Evolutionary conservation across 64 coral and sea anemone genomes (phyloP), one percentile per base, ranked within the genome.

Genomic region (Dendronephthya gigantea): DNA sequence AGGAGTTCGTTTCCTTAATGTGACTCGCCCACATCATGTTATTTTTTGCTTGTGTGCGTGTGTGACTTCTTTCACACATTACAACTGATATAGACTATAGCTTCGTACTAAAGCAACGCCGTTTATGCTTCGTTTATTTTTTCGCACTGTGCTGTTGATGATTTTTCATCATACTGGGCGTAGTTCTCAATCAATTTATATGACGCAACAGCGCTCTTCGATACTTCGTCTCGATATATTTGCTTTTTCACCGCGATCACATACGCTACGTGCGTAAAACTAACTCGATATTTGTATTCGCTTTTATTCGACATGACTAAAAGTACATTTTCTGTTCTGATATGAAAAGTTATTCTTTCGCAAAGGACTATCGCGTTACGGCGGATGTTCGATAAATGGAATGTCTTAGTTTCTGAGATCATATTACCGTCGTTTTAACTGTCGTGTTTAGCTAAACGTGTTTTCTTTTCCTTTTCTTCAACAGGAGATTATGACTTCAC

Each of bases 401-500:
- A 66, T 66, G 2, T 17, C 58, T 30, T 66, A 5, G 58, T 30
- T 66, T 66, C 29, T 66, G 6, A 22, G 19, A n/a, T n/a, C 29
- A 3, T 3, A n/a, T 66, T 82, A 82, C 88, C 82, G 82, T 51
- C 38, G 6, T 0, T 27, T 33, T 17, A 82, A 74, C 29, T 40
- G 49, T 85, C n/a, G 4, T 85, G 19, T n/a, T n/a, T n/a, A 27
- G 50, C 36, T 82, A 30, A 38, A 81, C 81, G 83, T 90, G 49
- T 81, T 82, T 39, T 82, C 49, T 39, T 81, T 45, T 69, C 85
- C n/a, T n/a, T 84, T 38, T 43, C 68, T 85, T 90, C 87, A 13
- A 83, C 82, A 98, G 95, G 95, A 89, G 95, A 98, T 48, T 90
- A 93, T 85, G 95, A 98, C 41, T 83, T 98, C 82, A 84, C 86